These are phyloP conservation scores for Liolophura sinensis DNA, from an alignment of 1,140 invertebrate species.

Conservation along the genomic window DNA sequence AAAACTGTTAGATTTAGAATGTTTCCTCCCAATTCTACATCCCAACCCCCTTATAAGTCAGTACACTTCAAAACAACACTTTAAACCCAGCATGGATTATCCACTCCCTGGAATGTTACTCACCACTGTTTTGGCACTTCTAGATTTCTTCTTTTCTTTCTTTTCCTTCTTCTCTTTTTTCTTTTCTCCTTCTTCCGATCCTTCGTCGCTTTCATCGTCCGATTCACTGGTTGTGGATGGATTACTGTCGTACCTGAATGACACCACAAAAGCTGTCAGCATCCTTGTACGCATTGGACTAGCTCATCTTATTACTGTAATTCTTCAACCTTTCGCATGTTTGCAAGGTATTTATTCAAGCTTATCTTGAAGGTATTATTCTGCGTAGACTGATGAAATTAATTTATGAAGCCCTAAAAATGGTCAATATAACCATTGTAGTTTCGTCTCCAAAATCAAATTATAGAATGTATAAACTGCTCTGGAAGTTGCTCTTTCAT, in stretches of 20 bases:
- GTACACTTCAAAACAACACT: constrained; percentile 6
- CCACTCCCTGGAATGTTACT: constrained; percentile 2
- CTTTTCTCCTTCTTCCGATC: constrained; percentile 59
- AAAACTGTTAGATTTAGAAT: too few species aligned
- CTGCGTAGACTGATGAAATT: too few species aligned
- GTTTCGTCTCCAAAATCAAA: too few species aligned
- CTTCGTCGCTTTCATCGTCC: constrained; percentile 20
- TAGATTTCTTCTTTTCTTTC: constrained; percentile 58
- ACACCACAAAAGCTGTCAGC: neutral
- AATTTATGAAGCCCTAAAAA: too few species aligned
- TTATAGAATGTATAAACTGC: too few species aligned
- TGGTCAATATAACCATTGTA: too few species aligned
- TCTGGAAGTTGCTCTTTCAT: too few species aligned
- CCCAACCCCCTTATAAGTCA: neutral
- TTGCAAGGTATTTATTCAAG: too few species aligned
- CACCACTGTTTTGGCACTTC: constrained; percentile 69
- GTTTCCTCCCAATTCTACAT: neutral
- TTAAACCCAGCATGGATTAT: constrained; percentile 2
- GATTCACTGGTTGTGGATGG: constrained; percentile 38
- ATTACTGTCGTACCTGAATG: constrained; percentile 50
- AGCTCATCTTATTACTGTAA: neutral
- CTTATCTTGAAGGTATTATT: too few species aligned
- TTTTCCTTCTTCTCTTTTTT: constrained; percentile 46
- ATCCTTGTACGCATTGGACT: neutral
- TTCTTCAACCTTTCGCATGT: too few species aligned